Conservation (phyloP, 2,888 invertebrate genomes). For the Dascillus cervinus region DNA sequence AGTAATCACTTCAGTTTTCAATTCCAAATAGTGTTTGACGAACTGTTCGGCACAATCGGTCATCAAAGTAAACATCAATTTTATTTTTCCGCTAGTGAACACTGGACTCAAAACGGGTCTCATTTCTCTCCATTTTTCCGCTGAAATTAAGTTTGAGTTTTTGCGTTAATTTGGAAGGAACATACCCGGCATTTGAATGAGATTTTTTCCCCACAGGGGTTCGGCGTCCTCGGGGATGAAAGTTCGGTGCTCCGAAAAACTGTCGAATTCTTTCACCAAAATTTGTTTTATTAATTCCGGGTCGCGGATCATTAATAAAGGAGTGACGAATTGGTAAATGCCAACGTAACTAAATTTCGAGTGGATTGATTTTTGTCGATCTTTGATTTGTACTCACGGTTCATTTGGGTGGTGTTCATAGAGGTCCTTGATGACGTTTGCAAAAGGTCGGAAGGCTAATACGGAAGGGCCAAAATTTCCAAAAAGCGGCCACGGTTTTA, state of each 20-base stretch:
- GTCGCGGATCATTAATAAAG: slow-evolving; percentile 13
- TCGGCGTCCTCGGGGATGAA: slow-evolving; percentile 2
- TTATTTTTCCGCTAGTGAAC: no score
- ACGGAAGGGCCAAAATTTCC: slow-evolving; percentile 8
- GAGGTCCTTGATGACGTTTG: slow-evolving; percentile 1
- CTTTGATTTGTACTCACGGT: slow-evolving; percentile 8
- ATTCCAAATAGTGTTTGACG: no score
- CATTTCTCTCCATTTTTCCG: slow-evolving; percentile 8
- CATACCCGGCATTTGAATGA: background rate
- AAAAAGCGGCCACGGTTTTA: slow-evolving; percentile 11
- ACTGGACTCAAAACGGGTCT: no score
- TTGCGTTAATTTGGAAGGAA: no score
- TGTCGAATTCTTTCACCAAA: no score
- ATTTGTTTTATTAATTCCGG: slow-evolving; percentile 17
- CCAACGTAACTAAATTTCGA: background rate
- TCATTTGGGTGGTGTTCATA: slow-evolving; percentile 5
- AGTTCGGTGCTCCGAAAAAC: no score
- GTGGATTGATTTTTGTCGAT: no score
- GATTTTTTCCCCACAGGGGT: background rate
- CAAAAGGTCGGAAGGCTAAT: slow-evolving; percentile 2
- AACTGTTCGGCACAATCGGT: slow-evolving; percentile 7
- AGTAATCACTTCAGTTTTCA: slow-evolving; percentile 12
- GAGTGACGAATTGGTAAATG: slow-evolving; percentile 10
- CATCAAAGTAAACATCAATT: no score
- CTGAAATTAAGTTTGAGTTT: slow-evolving; percentile 7